phyloP scores from a whole-genome alignment of 1,140 invertebrate species.

The Patella vulgata region DNA sequence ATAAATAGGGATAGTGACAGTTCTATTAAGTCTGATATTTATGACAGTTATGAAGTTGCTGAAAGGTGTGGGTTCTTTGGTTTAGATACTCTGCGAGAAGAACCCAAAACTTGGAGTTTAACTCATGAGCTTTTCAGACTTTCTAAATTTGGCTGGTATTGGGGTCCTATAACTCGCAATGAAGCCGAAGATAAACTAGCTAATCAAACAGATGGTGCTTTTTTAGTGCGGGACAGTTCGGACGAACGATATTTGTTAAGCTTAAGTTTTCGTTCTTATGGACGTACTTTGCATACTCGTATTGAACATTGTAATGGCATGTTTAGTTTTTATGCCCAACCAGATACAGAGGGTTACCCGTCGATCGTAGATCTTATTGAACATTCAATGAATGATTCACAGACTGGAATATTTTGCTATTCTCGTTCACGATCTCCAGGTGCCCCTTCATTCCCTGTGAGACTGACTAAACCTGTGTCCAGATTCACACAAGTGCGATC shows the following conservation, averaged over 20 bases:
- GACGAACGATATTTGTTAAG: constrained; percentile 77
- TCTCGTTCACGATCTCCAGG: constrained; percentile 74
- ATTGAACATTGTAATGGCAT: constrained; percentile 77
- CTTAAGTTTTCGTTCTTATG: constrained; percentile 80
- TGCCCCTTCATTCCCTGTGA: constrained; percentile 77
- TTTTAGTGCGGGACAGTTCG: constrained; percentile 81
- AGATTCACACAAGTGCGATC: constrained; percentile 79
- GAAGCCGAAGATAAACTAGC: constrained; percentile 74
- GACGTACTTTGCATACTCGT: constrained; percentile 77
- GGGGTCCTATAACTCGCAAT: constrained; percentile 74
- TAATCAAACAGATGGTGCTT: constrained; percentile 81
- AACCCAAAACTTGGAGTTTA: constrained; percentile 63
- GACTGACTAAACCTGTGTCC: constrained; percentile 81
- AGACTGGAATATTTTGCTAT: constrained; percentile 79
- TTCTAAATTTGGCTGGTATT: constrained; percentile 76
- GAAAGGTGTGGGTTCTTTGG: neutral
- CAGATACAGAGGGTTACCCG: constrained; percentile 74
- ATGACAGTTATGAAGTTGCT: constrained; percentile 8
- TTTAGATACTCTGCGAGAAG: constrained; percentile 15
- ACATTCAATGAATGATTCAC: constrained; percentile 76
- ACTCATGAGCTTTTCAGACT: constrained; percentile 72
- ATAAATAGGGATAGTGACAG: no score
- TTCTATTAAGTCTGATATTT: neutral
- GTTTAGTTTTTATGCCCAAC: constrained; percentile 76
- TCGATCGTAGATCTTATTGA: constrained; percentile 78